phyloP scores from a whole-genome alignment of 2,797 vertebrate species.

The Sarcophilus harrisii region DNA sequence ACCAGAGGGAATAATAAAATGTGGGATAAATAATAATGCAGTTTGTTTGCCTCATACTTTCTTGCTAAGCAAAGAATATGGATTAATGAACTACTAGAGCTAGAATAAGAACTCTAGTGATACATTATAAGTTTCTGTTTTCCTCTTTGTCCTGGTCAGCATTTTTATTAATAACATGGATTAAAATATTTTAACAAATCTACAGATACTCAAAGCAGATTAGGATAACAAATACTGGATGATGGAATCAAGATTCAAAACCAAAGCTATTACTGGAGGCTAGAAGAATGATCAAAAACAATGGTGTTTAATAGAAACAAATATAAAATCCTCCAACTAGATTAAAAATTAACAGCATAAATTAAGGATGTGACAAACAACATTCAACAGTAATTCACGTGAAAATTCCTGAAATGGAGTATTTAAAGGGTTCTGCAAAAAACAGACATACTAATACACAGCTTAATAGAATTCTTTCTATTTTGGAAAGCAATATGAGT shows the following conservation, averaged over 20 bases:
- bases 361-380: conserved; percentile 28
- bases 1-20: conserved; percentile 68
- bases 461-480: not conserved
- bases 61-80: conserved; percentile 50
- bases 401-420: not conserved
- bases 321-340: conserved; percentile 40
- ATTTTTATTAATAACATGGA: no score
- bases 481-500: not conserved
- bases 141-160: no score
- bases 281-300: conserved; percentile 73
- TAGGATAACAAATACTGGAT: conserved; percentile 63
- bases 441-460: not conserved
- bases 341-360: conserved; percentile 56
- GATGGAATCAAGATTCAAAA: conserved; percentile 67
- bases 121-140: conserved; percentile 48
- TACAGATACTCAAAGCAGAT: no score
- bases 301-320: conserved; percentile 74
- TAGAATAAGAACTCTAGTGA: conserved; percentile 32
- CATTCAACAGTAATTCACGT: not conserved
- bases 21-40: conserved; percentile 60
- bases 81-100: conserved; percentile 46
- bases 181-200: no score
- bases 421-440: not conserved
- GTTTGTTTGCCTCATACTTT: conserved; percentile 13
- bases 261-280: conserved; percentile 64